These are phyloP conservation scores for Amiota minor DNA, from an alignment of 2,888 invertebrate species.

Conservation along the genomic window DNA sequence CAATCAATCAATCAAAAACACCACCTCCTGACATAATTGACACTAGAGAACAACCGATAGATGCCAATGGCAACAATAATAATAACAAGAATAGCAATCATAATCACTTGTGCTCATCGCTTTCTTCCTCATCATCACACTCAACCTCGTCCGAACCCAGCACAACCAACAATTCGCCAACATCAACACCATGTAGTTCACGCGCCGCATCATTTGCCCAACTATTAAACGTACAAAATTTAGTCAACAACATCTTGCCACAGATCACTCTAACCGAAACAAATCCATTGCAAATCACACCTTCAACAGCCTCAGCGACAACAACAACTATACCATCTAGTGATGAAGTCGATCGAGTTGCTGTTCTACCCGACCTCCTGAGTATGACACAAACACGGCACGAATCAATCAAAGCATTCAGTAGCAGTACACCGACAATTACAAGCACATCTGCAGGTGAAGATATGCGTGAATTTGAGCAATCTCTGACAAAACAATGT, in stretches of 20 bases:
- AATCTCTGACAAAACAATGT: constrained; percentile 81
- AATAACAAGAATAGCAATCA: constrained; percentile 27
- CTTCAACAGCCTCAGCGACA: constrained; percentile 33
- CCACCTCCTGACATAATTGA: constrained; percentile 62
- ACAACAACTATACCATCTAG: constrained; percentile 39
- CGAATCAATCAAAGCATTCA: not conserved
- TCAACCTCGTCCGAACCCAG: constrained; percentile 60
- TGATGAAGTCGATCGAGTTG: constrained; percentile 69
- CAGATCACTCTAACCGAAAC: constrained; percentile 42
- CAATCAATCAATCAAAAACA: constrained; percentile 22
- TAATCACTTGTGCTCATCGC: constrained; percentile 61
- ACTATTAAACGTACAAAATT: constrained; percentile 60
- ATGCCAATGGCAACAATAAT: constrained; percentile 57
- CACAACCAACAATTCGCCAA: constrained; percentile 62
- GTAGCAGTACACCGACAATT: constrained; percentile 33
- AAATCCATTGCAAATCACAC: not conserved
- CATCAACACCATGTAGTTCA: constrained; percentile 65
- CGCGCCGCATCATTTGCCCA: constrained; percentile 65
- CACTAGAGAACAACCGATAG: constrained; percentile 43
- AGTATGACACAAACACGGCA: constrained; percentile 43
- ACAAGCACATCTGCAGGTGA: constrained; percentile 50
- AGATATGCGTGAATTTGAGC: constrained; percentile 73
- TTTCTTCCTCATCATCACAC: constrained; percentile 65
- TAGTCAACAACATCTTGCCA: constrained; percentile 61
- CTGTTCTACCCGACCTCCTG: constrained; percentile 61